phyloP scores from a whole-genome alignment of 2,113 vertebrate species.

The Alethe diademata region DNA sequence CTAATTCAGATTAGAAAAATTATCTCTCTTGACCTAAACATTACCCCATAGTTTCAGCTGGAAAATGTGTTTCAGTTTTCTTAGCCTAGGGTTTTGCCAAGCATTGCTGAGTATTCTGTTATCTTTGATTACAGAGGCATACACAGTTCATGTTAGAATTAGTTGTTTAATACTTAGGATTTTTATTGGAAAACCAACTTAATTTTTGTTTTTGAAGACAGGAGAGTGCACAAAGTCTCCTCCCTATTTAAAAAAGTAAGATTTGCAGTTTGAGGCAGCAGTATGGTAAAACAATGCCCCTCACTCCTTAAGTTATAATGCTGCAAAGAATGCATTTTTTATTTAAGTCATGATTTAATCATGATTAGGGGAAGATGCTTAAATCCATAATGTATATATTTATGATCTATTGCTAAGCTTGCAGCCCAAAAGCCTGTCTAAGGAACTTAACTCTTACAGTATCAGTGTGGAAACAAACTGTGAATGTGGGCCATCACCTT shows the following conservation, averaged over 20 bases:
- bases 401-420: neutral
- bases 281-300: neutral
- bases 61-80: neutral
- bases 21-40: neutral
- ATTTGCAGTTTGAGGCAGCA: neutral
- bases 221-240: neutral
- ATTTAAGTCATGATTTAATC: neutral
- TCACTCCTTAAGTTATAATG: neutral
- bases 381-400: neutral
- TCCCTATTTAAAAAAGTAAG: neutral
- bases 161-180: neutral
- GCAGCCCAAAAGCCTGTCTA: neutral
- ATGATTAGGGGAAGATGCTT: neutral
- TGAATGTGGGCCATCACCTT: neutral
- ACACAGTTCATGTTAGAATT: neutral
- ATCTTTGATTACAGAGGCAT: neutral
- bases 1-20: neutral
- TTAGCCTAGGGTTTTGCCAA: neutral
- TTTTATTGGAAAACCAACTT: neutral
- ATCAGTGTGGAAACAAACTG: neutral
- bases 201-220: neutral
- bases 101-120: neutral
- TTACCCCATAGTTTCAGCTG: neutral
- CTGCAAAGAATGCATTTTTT: neutral
- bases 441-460: neutral